A percentile compares a stretch with the other conserved stretches of the same genome.
phyloP scores from a whole-genome alignment of 2,888 invertebrate species.

The Nematopogon swammerdamellus region DNA sequence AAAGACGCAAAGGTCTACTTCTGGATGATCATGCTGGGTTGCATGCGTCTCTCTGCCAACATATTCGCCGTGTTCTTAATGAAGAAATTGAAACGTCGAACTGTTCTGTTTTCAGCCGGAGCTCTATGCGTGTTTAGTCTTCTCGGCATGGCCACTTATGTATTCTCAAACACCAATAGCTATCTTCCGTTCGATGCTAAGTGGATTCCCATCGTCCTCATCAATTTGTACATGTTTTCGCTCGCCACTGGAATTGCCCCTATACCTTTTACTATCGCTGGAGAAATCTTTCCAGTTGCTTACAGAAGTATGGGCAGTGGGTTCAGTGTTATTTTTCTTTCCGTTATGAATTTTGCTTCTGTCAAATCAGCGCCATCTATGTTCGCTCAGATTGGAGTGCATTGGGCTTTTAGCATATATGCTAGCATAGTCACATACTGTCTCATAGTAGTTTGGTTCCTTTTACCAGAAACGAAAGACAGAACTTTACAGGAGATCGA shows the following conservation, averaged over 20 bases:
- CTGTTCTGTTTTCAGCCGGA: slow-evolving; percentile 25
- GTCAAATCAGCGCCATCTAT: slow-evolving; percentile 28
- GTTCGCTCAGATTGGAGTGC: slow-evolving; percentile 22
- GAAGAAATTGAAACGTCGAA: slow-evolving; percentile 31
- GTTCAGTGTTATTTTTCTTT: slow-evolving; percentile 28
- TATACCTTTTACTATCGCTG: slow-evolving; percentile 8
- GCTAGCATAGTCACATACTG: slow-evolving; percentile 25
- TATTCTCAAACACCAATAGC: slow-evolving; percentile 20
- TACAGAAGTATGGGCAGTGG: slow-evolving; percentile 17
- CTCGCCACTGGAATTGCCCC: slow-evolving; percentile 7
- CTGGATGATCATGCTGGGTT: slow-evolving; percentile 28
- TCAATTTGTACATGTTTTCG: slow-evolving; percentile 5
- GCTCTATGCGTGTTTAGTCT: slow-evolving; percentile 24
- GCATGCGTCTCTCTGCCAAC: slow-evolving; percentile 32
- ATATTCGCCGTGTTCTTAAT: slow-evolving; percentile 29
- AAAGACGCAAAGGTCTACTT: slow-evolving; percentile 22
- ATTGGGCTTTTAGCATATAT: slow-evolving; percentile 29
- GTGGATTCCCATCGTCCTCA: neutral
- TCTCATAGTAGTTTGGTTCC: slow-evolving; percentile 22
- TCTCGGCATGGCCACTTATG: slow-evolving; percentile 24
- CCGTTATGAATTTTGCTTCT: slow-evolving; percentile 25
- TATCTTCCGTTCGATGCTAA: slow-evolving; percentile 20
- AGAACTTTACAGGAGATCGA: slow-evolving; percentile 35
- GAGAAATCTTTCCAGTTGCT: slow-evolving; percentile 10
- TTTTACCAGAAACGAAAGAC: slow-evolving; percentile 34